Percentiles rank a stretch among this genome's conserved stretches.
Conservation (phyloP, 2,888 invertebrate species). For the Antitype chi region DNA sequence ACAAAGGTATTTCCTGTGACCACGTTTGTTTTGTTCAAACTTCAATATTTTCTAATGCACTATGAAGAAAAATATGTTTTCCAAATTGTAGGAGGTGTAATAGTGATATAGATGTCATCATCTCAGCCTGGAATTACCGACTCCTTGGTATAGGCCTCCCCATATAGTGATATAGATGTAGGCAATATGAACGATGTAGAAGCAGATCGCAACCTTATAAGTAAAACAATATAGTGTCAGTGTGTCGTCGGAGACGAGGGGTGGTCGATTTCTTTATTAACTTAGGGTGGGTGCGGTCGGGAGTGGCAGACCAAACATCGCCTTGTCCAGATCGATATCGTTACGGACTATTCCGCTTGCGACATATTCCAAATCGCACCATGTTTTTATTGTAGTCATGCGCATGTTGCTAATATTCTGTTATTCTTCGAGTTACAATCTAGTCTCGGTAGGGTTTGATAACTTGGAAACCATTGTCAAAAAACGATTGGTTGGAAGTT, state of each 20-base stretch:
- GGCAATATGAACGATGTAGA: slow-evolving; percentile 12
- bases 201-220: slow-evolving; percentile 52
- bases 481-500: background rate
- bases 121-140: too few species aligned
- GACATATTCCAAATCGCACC: slow-evolving; percentile 67
- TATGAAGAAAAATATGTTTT: slow-evolving; percentile 15
- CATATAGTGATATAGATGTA: background rate
- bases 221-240: slow-evolving; percentile 72
- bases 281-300: slow-evolving; percentile 86
- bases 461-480: background rate
- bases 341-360: slow-evolving; percentile 84
- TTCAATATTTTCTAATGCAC: background rate
- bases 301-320: slow-evolving; percentile 87
- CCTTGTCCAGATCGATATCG: slow-evolving; percentile 84
- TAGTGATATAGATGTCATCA: slow-evolving; percentile 10
- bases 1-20: background rate
- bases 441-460: background rate
- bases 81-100: slow-evolving; percentile 9
- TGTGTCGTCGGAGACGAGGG: slow-evolving; percentile 74
- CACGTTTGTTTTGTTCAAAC: background rate
- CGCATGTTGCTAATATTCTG: slow-evolving; percentile 29
- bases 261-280: slow-evolving; percentile 89
- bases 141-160: too few species aligned
- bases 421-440: slow-evolving; percentile 9
- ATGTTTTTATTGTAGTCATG: slow-evolving; percentile 38